These are phyloP conservation scores for Ichneumoninae sp. DNA, from an alignment of 2,888 invertebrate genomes.

Conservation along the genomic window DNA sequence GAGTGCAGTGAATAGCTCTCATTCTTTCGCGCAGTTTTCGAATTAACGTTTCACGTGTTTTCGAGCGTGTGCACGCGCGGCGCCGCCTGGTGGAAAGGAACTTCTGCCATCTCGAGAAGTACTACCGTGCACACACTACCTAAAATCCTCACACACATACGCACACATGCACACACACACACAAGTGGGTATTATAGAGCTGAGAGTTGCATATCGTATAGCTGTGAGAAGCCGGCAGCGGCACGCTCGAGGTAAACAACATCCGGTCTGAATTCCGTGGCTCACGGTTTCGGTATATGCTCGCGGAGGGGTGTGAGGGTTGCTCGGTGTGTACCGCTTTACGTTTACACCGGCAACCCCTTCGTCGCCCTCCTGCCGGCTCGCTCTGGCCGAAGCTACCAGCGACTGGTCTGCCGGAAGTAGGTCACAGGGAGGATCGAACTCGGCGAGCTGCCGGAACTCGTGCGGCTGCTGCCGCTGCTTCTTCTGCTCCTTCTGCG, in stretches of 20 bases:
- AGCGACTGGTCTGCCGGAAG: slow-evolving; percentile 55
- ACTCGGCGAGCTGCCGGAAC: slow-evolving; percentile 49
- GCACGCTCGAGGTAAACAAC: slow-evolving; percentile 68
- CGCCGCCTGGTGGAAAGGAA: slow-evolving; percentile 50
- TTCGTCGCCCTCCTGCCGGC: slow-evolving; percentile 3
- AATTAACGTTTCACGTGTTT: slow-evolving; percentile 59
- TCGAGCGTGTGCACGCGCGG: slow-evolving; percentile 44
- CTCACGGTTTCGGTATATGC: slow-evolving; percentile 30
- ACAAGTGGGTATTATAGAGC: background rate
- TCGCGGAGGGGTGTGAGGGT: background rate
- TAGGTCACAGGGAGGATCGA: slow-evolving; percentile 66
- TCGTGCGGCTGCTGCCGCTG: slow-evolving; percentile 30
- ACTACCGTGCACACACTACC: background rate
- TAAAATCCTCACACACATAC: background rate
- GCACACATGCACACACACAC: background rate
- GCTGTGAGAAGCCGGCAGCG: slow-evolving; percentile 8
- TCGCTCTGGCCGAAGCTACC: slow-evolving; percentile 40
- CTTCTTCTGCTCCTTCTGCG: slow-evolving; percentile 37
- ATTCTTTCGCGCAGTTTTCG: slow-evolving; percentile 50
- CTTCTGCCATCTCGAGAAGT: slow-evolving; percentile 56
- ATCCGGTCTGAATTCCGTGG: slow-evolving; percentile 55
- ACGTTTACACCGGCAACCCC: slow-evolving; percentile 32
- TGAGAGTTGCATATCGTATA: slow-evolving; percentile 10
- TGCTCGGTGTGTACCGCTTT: slow-evolving; percentile 41
- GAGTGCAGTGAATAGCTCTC: slow-evolving; percentile 32